A percentile compares a stretch with the other conserved stretches of the same genome.
These are phyloP conservation scores for Hormaphis cornu DNA, from an alignment of 1,140 invertebrate species.

Conservation along the genomic window DNA sequence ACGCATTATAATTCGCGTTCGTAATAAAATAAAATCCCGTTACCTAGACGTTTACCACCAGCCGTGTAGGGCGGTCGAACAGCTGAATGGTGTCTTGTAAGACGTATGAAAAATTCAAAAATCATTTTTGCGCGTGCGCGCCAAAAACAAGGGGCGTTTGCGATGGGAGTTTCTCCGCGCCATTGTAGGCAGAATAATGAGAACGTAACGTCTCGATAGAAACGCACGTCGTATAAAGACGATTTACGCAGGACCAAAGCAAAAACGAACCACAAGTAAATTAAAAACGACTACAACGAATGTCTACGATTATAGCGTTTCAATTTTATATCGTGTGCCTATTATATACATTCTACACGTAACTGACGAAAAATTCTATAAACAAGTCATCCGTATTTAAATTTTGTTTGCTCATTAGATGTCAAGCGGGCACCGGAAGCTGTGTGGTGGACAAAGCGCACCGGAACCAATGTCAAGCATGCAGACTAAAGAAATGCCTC, in stretches of 20 bases:
- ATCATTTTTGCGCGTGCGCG: slow-evolving; percentile 2
- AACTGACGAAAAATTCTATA: too few relatives aligned
- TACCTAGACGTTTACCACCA: too few relatives aligned
- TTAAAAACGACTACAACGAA: background rate
- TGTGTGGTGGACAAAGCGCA: slow-evolving; percentile 98
- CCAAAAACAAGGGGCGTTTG: background rate
- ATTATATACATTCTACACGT: background rate
- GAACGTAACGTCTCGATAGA: background rate
- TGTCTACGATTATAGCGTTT: background rate
- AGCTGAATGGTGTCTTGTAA: background rate
- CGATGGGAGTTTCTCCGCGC: slow-evolving; percentile 7
- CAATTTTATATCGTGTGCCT: background rate
- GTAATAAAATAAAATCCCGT: too few relatives aligned
- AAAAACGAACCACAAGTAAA: background rate
- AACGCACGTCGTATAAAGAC: background rate
- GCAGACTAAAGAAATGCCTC: slow-evolving; percentile 93
- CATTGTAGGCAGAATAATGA: background rate
- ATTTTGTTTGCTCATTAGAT: slow-evolving; percentile 53
- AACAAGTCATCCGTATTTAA: too few relatives aligned
- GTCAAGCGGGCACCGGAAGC: slow-evolving; percentile 88
- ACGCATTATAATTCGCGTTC: too few relatives aligned
- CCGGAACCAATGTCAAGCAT: slow-evolving; percentile 96
- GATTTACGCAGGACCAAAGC: background rate
- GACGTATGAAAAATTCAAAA: too few relatives aligned
- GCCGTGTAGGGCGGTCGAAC: too few relatives aligned